phyloP scores from a whole-genome alignment of 2,888 invertebrate genomes.

The Meta bourneti region DNA sequence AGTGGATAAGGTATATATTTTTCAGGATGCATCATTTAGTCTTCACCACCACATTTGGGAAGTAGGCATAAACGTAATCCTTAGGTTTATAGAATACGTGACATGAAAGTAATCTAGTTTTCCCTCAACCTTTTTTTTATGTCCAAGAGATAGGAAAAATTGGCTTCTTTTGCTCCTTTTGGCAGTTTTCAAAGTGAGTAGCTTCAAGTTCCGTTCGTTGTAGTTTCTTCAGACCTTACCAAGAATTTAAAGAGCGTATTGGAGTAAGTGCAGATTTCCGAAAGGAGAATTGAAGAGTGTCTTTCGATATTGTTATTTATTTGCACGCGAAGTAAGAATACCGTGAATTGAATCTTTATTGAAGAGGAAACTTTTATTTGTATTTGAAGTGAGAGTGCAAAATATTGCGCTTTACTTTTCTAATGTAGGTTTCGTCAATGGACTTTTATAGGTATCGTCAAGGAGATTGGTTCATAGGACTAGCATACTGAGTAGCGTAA shows the following conservation, averaged over 20 bases:
- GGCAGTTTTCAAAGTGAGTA: neutral
- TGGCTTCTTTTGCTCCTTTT: neutral
- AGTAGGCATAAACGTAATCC: neutral
- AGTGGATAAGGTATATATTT: neutral
- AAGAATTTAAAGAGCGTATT: neutral
- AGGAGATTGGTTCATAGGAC: neutral
- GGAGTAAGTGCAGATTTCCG: neutral
- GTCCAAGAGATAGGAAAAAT: neutral
- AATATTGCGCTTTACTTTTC: neutral
- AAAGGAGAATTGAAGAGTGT: neutral
- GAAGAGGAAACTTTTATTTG: neutral
- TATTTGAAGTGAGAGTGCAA: neutral
- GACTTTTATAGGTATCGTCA: neutral
- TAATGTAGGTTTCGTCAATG: neutral
- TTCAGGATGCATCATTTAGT: neutral
- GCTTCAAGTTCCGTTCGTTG: neutral
- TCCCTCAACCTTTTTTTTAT: neutral
- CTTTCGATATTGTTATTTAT: neutral
- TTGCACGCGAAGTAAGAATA: neutral
- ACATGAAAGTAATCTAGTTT: neutral
- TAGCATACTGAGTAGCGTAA: neutral
- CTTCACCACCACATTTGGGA: neutral
- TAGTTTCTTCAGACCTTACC: neutral
- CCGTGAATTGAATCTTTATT: neutral
- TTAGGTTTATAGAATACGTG: neutral